Evolutionary conservation across 2,797 vertebrate species (phyloP).

Genomic region (Prionace glauca): DNA sequence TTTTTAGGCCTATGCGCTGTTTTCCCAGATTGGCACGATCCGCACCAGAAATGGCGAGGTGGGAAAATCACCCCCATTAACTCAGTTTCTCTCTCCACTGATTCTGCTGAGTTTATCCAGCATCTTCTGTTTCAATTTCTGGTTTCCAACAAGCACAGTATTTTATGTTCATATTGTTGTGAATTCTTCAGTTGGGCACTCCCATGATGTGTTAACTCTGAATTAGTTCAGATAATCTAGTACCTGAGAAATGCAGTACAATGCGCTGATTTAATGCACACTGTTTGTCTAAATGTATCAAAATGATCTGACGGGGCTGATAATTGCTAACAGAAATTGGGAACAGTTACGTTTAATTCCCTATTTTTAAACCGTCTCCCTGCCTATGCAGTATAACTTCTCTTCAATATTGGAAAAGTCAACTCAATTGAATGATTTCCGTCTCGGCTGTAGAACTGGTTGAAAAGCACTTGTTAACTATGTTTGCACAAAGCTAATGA

Average conservation of each 20-base stretch:
- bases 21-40: too few species aligned
- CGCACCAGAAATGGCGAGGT: too few species aligned
- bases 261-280: neutral
- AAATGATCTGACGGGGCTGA: neutral
- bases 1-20: too few species aligned
- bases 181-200: neutral
- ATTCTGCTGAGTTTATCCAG: too few species aligned
- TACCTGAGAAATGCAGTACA: neutral
- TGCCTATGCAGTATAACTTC: neutral
- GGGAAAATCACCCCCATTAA: too few species aligned
- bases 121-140: too few species aligned
- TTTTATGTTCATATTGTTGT: too few species aligned
- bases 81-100: too few species aligned
- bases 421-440: conserved; percentile 33
- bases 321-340: neutral
- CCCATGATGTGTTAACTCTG: neutral
- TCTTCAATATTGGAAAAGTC: neutral
- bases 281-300: neutral
- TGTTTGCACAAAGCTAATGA: conserved; percentile 65
- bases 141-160: too few species aligned
- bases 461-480: conserved; percentile 57
- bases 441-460: neutral
- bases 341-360: neutral
- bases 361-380: conserved; percentile 17
- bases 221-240: neutral